Evolutionary conservation across 2,888 invertebrate species (phyloP).

Genomic region (Tolmerus cingulatus): DNA sequence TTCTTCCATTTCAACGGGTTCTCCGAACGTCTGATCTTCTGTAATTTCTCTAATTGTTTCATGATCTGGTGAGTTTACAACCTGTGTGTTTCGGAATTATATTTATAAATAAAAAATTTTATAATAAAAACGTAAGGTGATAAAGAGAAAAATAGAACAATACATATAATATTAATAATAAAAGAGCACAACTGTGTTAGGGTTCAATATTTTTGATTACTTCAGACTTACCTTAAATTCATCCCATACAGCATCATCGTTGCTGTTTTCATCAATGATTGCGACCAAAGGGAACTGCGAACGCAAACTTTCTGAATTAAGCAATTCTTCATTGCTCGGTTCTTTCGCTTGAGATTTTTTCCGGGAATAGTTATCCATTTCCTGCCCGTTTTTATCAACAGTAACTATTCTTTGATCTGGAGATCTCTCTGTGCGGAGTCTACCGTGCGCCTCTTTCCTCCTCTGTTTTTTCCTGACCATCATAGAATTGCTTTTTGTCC

Average conservation of each 20-base stretch:
- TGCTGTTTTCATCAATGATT: constrained; percentile 39
- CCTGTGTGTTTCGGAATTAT: background rate
- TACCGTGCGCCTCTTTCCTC: constrained; percentile 33
- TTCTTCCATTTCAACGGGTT: background rate
- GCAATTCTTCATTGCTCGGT: background rate
- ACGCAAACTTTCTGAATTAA: background rate
- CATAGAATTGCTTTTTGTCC: background rate
- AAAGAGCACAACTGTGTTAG: no score
- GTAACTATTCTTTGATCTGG: background rate
- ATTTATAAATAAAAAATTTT: background rate
- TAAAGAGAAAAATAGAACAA: background rate
- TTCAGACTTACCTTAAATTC: constrained; percentile 42
- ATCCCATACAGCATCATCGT: constrained; percentile 44
- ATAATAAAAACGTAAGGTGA: background rate
- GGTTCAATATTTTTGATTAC: background rate
- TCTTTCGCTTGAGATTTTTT: background rate
- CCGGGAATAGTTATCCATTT: background rate
- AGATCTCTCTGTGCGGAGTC: background rate
- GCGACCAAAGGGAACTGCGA: constrained; percentile 25
- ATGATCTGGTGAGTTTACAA: constrained; percentile 41
- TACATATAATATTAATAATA: no score
- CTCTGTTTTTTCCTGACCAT: constrained; percentile 36
- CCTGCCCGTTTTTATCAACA: background rate
- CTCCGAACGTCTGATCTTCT: background rate
- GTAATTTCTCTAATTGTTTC: constrained; percentile 5